Base-by-base conservation (phyloP, 2,888 invertebrate genomes). In the Proisotoma minuta region DNA sequence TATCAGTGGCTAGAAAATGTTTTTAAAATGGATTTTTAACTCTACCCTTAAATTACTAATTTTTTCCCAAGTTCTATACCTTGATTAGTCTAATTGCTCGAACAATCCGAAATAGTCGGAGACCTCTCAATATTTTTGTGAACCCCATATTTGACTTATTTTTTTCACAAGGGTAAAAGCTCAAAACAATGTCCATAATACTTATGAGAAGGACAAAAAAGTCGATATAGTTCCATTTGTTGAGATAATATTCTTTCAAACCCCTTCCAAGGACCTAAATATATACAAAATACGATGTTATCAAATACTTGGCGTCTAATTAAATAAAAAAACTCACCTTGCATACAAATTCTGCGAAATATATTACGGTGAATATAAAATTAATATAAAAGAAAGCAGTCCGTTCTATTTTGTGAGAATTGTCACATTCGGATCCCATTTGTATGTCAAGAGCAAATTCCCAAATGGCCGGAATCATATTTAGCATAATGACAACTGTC, bases 161-260 rank as follows among this genome's bases (percentile, higher is more conserved):
- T 27, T 10, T 18, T 10, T 2, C 1, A 18, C 62, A 57, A 28
- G 51, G 62, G 20, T 51, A 24, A 18, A 26, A 53, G 8, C 50
- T 50, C 10, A 65, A 3, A 5, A 80, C 75, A 1, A 84, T 78
- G 39, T 73, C 73, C 8, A 65, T 20, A 2, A 67, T 24, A 5
- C 63, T 63, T 5, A 71, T 78, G 0, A 81, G 75, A 1, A 84
- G 78, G 22, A 83, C 81, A 24, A 79, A 75, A 58, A 83, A 79
- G 66, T 84, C 84, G 20, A 84, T 75, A 67, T 81, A 81, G 71
- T 84, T 83, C 84, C 84, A 84, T 65, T 81, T 78, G 27, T 63
- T 61, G 1, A 76, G 79, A 66, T 83, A 80, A 70, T 83, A 84
- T 0, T 68, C 52, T 2, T 5, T 10, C 1, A 40, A 29, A 22